phyloP scores from a whole-genome alignment of 2,113 vertebrate genomes.

The Damaliscus lunatus region DNA sequence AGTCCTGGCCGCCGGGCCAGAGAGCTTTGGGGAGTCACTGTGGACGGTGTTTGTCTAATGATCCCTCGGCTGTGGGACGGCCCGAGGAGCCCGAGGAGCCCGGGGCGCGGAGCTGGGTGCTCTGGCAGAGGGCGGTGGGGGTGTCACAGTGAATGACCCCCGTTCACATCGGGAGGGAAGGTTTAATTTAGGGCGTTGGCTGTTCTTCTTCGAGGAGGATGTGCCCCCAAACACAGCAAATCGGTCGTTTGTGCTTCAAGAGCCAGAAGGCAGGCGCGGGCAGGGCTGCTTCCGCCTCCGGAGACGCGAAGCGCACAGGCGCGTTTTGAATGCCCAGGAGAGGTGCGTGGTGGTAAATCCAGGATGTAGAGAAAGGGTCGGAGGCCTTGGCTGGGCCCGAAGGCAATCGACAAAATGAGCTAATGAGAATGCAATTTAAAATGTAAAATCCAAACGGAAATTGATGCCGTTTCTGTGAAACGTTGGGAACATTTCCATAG shows the following conservation, averaged over 20 bases:
- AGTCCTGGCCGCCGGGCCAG: conserved; percentile 31
- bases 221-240: not conserved
- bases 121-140: not conserved
- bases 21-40: conserved; percentile 20
- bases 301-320: not conserved
- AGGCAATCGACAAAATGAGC: not conserved
- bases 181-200: not conserved
- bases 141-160: rapidly evolving
- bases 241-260: not conserved
- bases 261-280: not conserved
- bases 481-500: not conserved
- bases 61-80: not conserved
- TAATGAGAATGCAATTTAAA: not conserved
- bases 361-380: not conserved
- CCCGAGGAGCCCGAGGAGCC: not conserved
- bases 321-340: rapidly evolving
- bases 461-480: not conserved
- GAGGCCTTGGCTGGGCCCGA: not conserved
- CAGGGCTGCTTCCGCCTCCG: rapidly evolving
- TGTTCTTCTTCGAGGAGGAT: not conserved
- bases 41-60: conserved; percentile 31
- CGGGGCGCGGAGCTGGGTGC: not conserved
- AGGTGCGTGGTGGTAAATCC: not conserved
- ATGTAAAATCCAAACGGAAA: not conserved
- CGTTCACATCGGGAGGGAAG: not conserved